These are phyloP conservation scores for Addax nasomaculatus DNA, from an alignment of 2,113 vertebrate species.

Conservation along the genomic window DNA sequence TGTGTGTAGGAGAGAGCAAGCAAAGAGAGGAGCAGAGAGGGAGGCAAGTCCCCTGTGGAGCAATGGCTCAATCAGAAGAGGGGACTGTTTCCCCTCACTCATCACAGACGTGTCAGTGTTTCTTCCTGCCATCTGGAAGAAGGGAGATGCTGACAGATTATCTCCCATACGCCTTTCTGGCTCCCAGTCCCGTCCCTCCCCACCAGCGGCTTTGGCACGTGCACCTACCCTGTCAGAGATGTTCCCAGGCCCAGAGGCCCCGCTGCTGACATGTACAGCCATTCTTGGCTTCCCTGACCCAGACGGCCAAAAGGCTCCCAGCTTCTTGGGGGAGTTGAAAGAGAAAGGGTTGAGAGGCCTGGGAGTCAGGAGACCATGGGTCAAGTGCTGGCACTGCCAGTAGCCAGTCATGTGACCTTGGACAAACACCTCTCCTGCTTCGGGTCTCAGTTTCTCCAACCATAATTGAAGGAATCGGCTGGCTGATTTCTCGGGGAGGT, in stretches of 20 bases:
- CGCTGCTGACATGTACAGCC: background rate
- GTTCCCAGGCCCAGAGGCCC: slow-evolving; percentile 40
- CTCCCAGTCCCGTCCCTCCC: background rate
- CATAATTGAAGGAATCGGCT: background rate
- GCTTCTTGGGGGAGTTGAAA: slow-evolving; percentile 45
- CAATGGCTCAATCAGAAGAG: background rate
- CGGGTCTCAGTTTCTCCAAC: slow-evolving; percentile 19
- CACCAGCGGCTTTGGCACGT: slow-evolving; percentile 26
- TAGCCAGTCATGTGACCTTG: background rate
- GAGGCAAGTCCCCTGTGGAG: background rate
- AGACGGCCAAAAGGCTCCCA: slow-evolving; percentile 36
- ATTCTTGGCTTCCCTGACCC: background rate
- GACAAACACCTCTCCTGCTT: background rate
- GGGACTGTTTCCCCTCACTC: slow-evolving; percentile 1
- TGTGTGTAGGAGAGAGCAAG: background rate
- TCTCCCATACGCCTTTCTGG: background rate
- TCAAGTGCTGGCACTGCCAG: background rate
- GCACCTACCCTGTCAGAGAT: background rate
- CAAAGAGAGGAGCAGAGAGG: background rate
- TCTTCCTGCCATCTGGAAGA: slow-evolving; percentile 12
- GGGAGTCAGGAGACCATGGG: slow-evolving; percentile 12
- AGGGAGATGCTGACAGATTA: slow-evolving; percentile 37
- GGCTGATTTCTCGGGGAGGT: background rate
- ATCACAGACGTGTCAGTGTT: background rate
- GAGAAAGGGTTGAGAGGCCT: slow-evolving; percentile 23